Evolutionary conservation across 2,888 invertebrate genomes (phyloP), one percentile per base, ranked within the genome.

Genomic region (Meta bourneti): DNA sequence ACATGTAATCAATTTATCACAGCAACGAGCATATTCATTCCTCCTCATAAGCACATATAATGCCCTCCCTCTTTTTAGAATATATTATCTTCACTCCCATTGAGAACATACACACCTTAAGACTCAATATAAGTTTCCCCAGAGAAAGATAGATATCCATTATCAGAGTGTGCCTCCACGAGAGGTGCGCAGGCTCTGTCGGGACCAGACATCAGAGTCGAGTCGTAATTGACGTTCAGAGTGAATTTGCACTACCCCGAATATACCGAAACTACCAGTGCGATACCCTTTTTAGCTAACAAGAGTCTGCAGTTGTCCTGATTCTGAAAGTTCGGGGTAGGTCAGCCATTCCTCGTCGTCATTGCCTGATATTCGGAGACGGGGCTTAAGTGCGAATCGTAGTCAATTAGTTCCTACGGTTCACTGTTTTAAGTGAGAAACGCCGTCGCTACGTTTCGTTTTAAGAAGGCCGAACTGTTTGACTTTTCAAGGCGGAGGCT

Each of bases 331-430:
- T 61, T 61, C 61, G 61, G 61, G 16, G 7, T 84, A 20, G 84
- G 61, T 75, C 54, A 34, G 34, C 20, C 34, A 75, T 84, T 75
- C 74, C 61, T 54, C 84, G 52, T 70, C 52, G 19, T 72, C 51
- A 20, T 34, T 34, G 34, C 34, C 34, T 34, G 48, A 16, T 13
- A 19, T 49, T 70, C n/a, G 7, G 19, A 75, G 61, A 75, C 11
- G 54, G 61, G 70, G 78, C 69, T 78, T 86, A 86, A 86, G 86
- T 86, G 86, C 86, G 69, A 86, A 86, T 52, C 86, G 86, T 77
- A 69, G 86, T 86, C 86, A 86, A 86, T 86, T 86, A 86, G 61
- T 52, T 49, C 13, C 61, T 16, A 9, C 19, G 48, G 16, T 34
- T 13, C n/a, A 48, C n/a, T 11, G 71, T 51, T 69, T 81, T 81